Evolutionary conservation across 1,140 invertebrate species (phyloP).

Genomic region (Eulimnadia texana): DNA sequence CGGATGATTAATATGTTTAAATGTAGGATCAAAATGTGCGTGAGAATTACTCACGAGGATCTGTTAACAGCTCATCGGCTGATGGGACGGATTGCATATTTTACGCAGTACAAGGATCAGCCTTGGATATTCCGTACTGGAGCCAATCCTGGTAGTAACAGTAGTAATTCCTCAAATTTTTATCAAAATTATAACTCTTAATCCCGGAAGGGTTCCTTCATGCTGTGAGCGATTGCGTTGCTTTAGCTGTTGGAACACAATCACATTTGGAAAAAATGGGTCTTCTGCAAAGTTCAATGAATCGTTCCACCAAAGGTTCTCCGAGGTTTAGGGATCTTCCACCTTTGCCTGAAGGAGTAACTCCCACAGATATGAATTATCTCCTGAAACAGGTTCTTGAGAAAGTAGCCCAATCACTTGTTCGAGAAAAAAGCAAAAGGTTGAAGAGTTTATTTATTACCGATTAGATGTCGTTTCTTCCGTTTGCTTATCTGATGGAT

Average conservation of each 20-base stretch:
- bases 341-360: constrained; percentile 10
- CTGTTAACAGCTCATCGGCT: constrained; percentile 61
- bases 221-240: constrained; percentile 32
- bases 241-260: constrained; percentile 41
- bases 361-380: constrained; percentile 34
- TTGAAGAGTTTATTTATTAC: too few relatives aligned
- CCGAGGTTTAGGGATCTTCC: constrained; percentile 31
- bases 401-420: constrained; percentile 31
- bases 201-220: constrained; percentile 34
- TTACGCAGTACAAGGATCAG: constrained; percentile 31
- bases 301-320: constrained; percentile 6
- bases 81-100: constrained; percentile 43
- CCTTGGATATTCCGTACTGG: constrained; percentile 29
- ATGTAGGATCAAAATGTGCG: constrained; percentile 63
- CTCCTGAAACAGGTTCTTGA: constrained; percentile 35
- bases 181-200: not conserved
- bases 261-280: constrained; percentile 64
- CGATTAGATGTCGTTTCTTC: constrained; percentile 34
- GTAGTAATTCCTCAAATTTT: not conserved
- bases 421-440: too few relatives aligned
- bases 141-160: constrained; percentile 29
- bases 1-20: too few relatives aligned
- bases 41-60: constrained; percentile 46
- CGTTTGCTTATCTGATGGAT: constrained; percentile 34
- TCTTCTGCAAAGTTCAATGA: constrained; percentile 42